Evolutionary conservation across 2,888 invertebrate species (phyloP), one percentile per base, ranked within the genome.

Genomic region (Patella ulyssiponensis): DNA sequence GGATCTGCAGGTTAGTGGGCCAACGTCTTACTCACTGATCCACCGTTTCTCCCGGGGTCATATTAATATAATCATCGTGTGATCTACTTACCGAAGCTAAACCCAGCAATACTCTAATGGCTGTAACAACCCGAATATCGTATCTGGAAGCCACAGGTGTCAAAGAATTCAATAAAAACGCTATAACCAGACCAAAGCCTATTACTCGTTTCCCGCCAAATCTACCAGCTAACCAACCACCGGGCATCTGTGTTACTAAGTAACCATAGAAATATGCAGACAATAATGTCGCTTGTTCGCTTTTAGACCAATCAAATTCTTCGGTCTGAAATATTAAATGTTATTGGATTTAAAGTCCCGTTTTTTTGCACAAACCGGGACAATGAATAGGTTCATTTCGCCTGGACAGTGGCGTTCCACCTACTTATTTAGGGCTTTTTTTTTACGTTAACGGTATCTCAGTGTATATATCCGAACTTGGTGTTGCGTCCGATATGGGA

Each of bases 151-250:
- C 87, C 4, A 88, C 84, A 7, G 90, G 90, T 15, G 87, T 82
- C 20, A 90, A 78, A 0, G 89, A 58, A 0, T 89, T 90, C 3
- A 88, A 80, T 7, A 87, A 27, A 9, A 88, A 84, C 9, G 86
- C 77, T 9, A 88, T 52, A 7, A 85, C 78, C 84, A 92, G 88
- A n/a, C 88, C 86, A 27, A 81, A 82, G 11, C 91, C 88, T 27
- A 92, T 83, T 64, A 92, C 89, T 5, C 87, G 81, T 77, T 88
- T 90, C 70, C 89, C 90, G 23, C 90, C 89, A 78, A 84, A 88
- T 71, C 83, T 78, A 75, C 85, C 84, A 0, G 85, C 83, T 4
- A 85, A 78, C 84, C 84, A 86, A 11, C 87, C 87, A 54, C 85
- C 86, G 11, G 85, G 85, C 33, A 88, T 77, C 73, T 87, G 86